These are phyloP conservation scores for Scolopax rusticola DNA, from an alignment of 2,797 vertebrate genomes.

Conservation along the genomic window DNA sequence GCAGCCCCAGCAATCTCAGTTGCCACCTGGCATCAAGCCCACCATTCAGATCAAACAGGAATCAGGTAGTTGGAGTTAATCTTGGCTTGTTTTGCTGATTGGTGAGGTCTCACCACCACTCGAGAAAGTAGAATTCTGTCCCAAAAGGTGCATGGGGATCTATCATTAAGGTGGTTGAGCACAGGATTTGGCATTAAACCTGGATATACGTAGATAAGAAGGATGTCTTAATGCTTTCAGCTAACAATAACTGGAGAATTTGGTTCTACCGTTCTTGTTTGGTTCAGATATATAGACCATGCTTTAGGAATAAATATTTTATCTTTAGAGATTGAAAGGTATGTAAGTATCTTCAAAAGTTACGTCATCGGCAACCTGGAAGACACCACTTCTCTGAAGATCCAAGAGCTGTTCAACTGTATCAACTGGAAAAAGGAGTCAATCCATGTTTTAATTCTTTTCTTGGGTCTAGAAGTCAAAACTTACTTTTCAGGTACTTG, in stretches of 20 bases:
- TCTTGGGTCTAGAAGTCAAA: slow-evolving; percentile 12
- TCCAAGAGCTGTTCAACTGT: neutral
- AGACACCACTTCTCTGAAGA: slow-evolving; percentile 11
- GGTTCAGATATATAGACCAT: neutral
- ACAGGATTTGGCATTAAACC: neutral
- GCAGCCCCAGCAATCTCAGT: slow-evolving; percentile 75
- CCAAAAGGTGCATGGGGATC: neutral
- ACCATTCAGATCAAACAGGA: slow-evolving; percentile 99
- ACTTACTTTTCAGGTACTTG: neutral
- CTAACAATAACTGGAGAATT: neutral
- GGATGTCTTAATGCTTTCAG: neutral
- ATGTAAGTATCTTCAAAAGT: neutral
- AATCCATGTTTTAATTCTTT: neutral
- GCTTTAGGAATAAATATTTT: neutral
- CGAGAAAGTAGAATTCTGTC: neutral
- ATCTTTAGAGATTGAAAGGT: neutral
- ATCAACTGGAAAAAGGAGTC: neutral
- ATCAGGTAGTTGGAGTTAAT: slow-evolving; percentile 85
- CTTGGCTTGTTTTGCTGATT: neutral
- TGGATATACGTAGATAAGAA: neutral
- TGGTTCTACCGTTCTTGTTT: neutral
- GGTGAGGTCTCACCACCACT: neutral
- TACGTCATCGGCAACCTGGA: neutral
- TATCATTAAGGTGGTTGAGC: neutral
- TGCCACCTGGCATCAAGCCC: slow-evolving; percentile 88